phyloP scores from a whole-genome alignment of 2,113 vertebrate genomes.

The Siniperca chuatsi region DNA sequence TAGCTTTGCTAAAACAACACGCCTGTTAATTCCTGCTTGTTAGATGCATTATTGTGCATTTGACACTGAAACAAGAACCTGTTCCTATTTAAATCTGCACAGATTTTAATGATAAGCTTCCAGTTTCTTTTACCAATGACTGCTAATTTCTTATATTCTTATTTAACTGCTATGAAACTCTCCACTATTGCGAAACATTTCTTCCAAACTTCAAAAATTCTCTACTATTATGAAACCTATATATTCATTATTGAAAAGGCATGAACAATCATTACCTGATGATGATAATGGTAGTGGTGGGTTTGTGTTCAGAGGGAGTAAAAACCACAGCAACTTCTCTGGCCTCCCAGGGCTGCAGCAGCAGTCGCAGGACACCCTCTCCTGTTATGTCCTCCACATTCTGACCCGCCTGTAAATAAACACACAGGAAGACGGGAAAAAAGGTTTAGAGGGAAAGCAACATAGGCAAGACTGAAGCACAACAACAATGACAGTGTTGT shows the following conservation, averaged over 20 bases:
- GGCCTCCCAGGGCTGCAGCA: constrained; percentile 90
- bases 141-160: no score
- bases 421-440: background rate
- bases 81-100: no score
- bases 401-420: constrained; percentile 55
- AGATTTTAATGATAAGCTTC: no score
- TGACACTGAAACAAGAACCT: no score
- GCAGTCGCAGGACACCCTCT: constrained; percentile 81
- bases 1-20: no score
- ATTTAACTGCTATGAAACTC: background rate
- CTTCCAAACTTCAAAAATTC: background rate
- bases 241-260: background rate
- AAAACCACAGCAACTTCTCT: constrained; percentile 90
- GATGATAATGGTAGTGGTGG: constrained; percentile 90
- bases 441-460: background rate
- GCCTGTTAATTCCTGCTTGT: no score
- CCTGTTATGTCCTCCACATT: background rate
- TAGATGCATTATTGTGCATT: no score
- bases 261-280: constrained; percentile 86
- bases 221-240: background rate
- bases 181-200: background rate
- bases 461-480: background rate
- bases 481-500: background rate
- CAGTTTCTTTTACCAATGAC: no score
- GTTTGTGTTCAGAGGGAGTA: constrained; percentile 91